These are phyloP conservation scores for Nasonia giraulti DNA, from an alignment of 1,140 invertebrate species.

Conservation along the genomic window DNA sequence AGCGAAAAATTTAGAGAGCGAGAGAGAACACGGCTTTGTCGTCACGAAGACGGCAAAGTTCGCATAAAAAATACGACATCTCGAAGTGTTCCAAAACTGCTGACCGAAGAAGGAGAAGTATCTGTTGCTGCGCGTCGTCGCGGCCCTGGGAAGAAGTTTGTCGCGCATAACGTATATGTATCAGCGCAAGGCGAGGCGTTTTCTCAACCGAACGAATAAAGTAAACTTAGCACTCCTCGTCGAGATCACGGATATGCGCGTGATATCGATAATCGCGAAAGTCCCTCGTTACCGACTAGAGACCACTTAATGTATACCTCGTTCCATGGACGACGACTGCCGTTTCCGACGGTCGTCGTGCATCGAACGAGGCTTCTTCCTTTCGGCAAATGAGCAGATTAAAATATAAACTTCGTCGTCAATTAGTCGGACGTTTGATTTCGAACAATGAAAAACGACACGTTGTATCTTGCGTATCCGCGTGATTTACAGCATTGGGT, in stretches of 20 bases:
- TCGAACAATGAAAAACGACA: too few relatives aligned
- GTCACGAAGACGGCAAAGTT: too few relatives aligned
- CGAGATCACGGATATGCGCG: neutral
- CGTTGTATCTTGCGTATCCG: too few relatives aligned
- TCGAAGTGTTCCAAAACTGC: too few relatives aligned
- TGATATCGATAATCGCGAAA: neutral
- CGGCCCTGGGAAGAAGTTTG: neutral
- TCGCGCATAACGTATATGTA: neutral
- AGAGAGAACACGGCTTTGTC: too few relatives aligned
- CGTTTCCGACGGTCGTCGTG: too few relatives aligned
- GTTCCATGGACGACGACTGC: neutral
- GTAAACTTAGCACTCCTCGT: neutral
- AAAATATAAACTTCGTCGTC: neutral
- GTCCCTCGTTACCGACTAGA: neutral
- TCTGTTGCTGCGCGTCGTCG: too few relatives aligned
- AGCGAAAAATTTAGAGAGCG: too few relatives aligned
- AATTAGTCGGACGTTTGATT: too few relatives aligned
- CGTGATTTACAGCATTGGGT: neutral
- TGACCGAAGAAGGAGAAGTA: too few relatives aligned
- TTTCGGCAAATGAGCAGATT: neutral
- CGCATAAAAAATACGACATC: too few relatives aligned
- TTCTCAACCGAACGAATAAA: neutral
- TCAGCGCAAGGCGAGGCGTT: neutral
- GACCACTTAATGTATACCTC: neutral
- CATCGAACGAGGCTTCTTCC: neutral